These are phyloP conservation scores for Lophochroa leadbeateri DNA, from an alignment of 2,113 vertebrate genomes.

Conservation along the genomic window DNA sequence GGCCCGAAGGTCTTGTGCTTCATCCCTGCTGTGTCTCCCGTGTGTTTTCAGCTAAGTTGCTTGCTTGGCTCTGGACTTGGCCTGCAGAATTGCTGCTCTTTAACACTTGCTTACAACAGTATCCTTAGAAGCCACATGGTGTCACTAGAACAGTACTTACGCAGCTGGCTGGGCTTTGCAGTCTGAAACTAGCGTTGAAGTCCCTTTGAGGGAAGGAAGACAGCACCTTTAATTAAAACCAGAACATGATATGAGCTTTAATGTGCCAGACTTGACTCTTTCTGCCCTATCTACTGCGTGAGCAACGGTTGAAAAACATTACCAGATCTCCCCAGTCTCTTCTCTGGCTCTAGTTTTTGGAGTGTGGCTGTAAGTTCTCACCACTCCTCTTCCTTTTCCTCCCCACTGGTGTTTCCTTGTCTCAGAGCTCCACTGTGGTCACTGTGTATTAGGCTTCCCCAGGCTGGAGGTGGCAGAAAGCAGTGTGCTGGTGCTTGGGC, in stretches of 20 bases:
- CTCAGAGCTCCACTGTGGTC: background rate
- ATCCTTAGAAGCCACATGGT: slow-evolving; percentile 46
- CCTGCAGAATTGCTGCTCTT: background rate
- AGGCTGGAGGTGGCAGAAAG: background rate
- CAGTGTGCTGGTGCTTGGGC: background rate
- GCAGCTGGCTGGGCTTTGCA: background rate
- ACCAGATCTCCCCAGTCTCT: background rate
- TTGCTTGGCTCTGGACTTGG: background rate
- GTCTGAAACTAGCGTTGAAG: background rate
- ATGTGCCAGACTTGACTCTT: background rate
- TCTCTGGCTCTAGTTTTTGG: background rate
- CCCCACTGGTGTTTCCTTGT: background rate
- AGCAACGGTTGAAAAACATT: background rate
- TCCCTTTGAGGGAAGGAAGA: background rate
- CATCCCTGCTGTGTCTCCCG: background rate
- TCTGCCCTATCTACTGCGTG: background rate
- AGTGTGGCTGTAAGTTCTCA: background rate
- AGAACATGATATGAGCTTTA: background rate
- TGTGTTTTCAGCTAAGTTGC: background rate
- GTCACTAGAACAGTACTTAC: slow-evolving; percentile 42
- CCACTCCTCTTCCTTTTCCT: background rate
- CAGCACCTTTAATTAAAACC: background rate
- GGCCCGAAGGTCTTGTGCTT: background rate
- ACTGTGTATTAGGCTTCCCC: background rate
- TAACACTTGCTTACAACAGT: background rate